Percentiles rank a stretch among this genome's conserved stretches.
phyloP scores from a whole-genome alignment of 2,888 invertebrate genomes.

The Limnephilus rhombicus region DNA sequence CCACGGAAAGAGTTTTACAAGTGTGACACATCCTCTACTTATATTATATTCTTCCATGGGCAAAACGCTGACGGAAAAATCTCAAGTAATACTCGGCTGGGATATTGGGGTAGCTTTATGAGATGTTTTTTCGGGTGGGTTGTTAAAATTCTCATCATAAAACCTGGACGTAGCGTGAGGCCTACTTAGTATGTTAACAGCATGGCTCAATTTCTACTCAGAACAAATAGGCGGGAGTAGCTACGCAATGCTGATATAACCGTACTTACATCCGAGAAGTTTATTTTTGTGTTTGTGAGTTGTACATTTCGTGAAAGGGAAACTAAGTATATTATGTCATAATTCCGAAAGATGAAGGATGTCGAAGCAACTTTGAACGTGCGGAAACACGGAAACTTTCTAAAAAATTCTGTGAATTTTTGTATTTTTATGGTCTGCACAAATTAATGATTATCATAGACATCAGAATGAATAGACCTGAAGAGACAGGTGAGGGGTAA shows the following conservation, averaged over 20 bases:
- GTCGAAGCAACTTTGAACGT: background rate
- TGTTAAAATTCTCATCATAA: conserved; percentile 33
- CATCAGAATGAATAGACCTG: too few relatives aligned
- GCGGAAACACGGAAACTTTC: background rate
- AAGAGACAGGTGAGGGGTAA: too few relatives aligned
- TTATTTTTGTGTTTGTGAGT: background rate
- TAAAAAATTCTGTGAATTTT: too few relatives aligned
- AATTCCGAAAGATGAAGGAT: background rate
- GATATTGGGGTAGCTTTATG: conserved; percentile 7
- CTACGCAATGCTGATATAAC: background rate
- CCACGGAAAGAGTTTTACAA: background rate
- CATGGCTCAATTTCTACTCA: background rate
- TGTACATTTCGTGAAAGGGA: background rate
- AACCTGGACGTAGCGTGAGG: background rate
- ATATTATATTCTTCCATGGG: background rate
- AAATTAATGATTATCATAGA: too few relatives aligned
- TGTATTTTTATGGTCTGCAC: too few relatives aligned
- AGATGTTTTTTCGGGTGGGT: conserved; percentile 12
- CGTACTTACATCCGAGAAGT: background rate
- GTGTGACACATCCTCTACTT: background rate
- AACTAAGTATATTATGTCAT: background rate
- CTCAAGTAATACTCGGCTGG: background rate
- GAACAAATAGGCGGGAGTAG: background rate
- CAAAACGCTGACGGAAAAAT: conserved; percentile 19
- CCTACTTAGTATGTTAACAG: conserved; percentile 16